Base-by-base conservation (phyloP, 1,140 invertebrate genomes). In the Odontomachus brunneus region DNA sequence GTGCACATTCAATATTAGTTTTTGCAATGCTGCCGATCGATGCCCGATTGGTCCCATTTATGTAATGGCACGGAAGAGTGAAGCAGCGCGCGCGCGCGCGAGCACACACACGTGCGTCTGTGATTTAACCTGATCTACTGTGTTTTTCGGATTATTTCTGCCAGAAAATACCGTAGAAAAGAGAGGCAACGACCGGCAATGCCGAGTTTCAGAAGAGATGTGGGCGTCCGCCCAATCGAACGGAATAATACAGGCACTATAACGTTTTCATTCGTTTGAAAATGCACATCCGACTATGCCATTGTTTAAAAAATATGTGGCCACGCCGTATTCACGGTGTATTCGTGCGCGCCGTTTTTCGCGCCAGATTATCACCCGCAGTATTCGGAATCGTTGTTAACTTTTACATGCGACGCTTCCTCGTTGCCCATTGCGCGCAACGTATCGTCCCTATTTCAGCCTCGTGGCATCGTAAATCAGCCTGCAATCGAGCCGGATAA, bases 241-340 rank as follows among this genome's bases (percentile, higher is more conserved):
- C 75, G 66, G 53, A 80, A 80, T 80, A 71, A 80, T 71, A 53
- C 51, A 71, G 24, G 33, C 22, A 53, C 38, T 71, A 71, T 80
- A 80, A 80, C 75, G 75, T 71, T 71, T 71, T 49, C 38, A 69
- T 80, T 71, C 75, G 75, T 80, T 80, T 57, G 51, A 80, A 80
- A 80, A 80, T 63, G 75, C 75, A 69, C 33, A 65, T 71, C 65
- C 51, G 75, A 80, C 75, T 69, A 57, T 69, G 29, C 75, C 55
- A 80, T 80, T 80, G 75, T 80, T 80, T 80, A 71, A 80, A 80
- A 71, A 80, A 80, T 71, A 80, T 80, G 65, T 26, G 33, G 51
- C 75, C 53, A 44, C 11, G 33, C 17, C 49, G 73, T 53, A 78
- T 69, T 78, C 63, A 57, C 51, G 11, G 12, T 22, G 63, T 12